phyloP scores from a whole-genome alignment of 2,888 invertebrate species.

The Euplagia quadripunctaria region DNA sequence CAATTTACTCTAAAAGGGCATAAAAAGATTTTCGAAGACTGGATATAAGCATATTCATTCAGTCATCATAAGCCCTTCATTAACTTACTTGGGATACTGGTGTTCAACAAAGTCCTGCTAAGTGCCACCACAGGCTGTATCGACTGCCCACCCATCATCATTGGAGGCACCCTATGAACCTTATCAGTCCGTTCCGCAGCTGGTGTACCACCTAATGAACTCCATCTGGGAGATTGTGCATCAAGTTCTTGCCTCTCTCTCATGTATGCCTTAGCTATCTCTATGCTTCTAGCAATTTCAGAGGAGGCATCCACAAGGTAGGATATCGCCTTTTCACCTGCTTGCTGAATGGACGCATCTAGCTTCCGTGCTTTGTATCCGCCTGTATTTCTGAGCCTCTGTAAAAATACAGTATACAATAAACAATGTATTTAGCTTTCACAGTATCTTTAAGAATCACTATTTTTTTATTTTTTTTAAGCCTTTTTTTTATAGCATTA shows the following conservation, averaged over 20 bases:
- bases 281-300: constrained; percentile 69
- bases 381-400: constrained; percentile 75
- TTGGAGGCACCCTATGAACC: constrained; percentile 75
- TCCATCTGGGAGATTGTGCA: constrained; percentile 69
- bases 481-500: too few relatives aligned
- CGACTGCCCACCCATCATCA: constrained; percentile 75
- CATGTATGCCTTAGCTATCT: constrained; percentile 70
- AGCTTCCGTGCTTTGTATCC: constrained; percentile 66
- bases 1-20: too few relatives aligned
- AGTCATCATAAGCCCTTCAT: background rate
- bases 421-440: background rate
- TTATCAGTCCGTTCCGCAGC: constrained; percentile 57
- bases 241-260: constrained; percentile 66
- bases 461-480: too few relatives aligned
- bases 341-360: constrained; percentile 69
- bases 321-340: constrained; percentile 71
- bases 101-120: constrained; percentile 69
- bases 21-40: too few relatives aligned
- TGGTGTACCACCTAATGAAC: constrained; percentile 67
- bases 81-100: constrained; percentile 65
- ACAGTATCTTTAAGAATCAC: too few relatives aligned
- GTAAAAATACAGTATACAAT: constrained; percentile 8
- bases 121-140: constrained; percentile 81
- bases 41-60: too few relatives aligned
- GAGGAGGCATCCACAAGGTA: constrained; percentile 75